phyloP scores from a whole-genome alignment of 2,797 vertebrate species.

The Catamblyrhynchus diadema region DNA sequence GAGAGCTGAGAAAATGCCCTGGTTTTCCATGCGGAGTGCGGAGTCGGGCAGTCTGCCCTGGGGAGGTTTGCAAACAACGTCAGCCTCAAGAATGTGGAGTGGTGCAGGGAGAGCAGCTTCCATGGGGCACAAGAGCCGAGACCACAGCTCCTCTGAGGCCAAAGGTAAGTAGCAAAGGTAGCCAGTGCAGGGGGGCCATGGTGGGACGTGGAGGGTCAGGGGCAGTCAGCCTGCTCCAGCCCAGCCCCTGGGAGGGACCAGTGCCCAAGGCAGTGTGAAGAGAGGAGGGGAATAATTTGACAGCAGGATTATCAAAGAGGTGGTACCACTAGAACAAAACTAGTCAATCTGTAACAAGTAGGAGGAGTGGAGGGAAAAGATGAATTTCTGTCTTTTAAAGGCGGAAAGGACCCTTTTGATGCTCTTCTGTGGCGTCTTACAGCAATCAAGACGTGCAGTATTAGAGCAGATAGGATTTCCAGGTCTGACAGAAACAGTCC shows the following conservation, averaged over 20 bases:
- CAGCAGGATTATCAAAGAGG: not conserved
- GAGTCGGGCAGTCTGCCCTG: not conserved
- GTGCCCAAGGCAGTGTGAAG: not conserved
- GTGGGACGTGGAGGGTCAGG: not conserved
- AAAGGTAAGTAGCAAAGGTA: not conserved
- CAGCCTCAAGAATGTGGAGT: not conserved
- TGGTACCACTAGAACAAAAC: not conserved
- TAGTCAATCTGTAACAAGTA: not conserved
- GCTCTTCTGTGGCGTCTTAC: not conserved
- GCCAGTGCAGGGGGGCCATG: accelerated
- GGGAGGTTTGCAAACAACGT: not conserved
- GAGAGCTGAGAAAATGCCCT: not conserved
- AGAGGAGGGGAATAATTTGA: not conserved
- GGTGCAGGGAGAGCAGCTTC: not conserved
- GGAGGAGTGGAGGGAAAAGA: not conserved
- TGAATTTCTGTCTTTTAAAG: not conserved
- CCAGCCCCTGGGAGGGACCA: no score
- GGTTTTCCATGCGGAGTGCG: accelerated
- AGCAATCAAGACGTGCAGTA: not conserved
- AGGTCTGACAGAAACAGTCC: not conserved
- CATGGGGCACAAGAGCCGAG: not conserved
- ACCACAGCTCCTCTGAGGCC: not conserved
- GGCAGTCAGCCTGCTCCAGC: not conserved
- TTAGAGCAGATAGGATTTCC: not conserved
- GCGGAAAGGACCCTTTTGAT: not conserved